phyloP scores from a whole-genome alignment of 2,888 invertebrate genomes.

The Coremacera marginata region DNA sequence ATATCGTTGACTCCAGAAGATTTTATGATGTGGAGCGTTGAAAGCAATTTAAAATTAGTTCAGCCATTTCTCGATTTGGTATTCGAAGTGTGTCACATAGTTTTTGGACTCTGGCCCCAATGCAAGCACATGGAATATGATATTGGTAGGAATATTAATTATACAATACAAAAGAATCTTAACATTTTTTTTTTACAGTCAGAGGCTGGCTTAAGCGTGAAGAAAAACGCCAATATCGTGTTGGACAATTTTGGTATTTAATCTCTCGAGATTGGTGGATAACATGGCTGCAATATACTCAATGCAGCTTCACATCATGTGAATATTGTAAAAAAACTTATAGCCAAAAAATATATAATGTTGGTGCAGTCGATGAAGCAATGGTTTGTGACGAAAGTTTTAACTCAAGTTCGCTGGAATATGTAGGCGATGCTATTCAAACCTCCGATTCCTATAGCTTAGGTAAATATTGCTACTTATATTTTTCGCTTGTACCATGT shows the following conservation, averaged over 20 bases:
- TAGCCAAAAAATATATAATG: conserved; percentile 54
- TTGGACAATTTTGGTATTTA: conserved; percentile 92
- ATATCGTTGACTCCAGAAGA: conserved; percentile 80
- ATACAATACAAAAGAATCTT: background rate
- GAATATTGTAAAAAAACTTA: conserved; percentile 68
- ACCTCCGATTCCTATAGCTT: conserved; percentile 71
- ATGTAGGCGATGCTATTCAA: conserved; percentile 75
- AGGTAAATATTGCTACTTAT: conserved; percentile 35
- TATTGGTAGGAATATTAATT: conserved; percentile 72
- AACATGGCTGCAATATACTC: conserved; percentile 81
- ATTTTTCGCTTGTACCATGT: background rate
- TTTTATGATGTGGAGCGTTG: conserved; percentile 89
- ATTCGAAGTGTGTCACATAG: conserved; percentile 88
- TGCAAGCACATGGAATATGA: conserved; percentile 86
- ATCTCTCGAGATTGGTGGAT: conserved; percentile 90
- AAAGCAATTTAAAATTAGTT: conserved; percentile 76
- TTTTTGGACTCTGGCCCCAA: conserved; percentile 84
- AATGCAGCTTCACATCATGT: conserved; percentile 68
- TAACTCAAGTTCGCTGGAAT: conserved; percentile 74
- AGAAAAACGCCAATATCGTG: conserved; percentile 79
- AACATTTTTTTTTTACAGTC: conserved; percentile 68
- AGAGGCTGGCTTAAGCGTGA: conserved; percentile 87
- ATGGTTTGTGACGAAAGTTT: conserved; percentile 79
- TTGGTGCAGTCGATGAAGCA: conserved; percentile 73
- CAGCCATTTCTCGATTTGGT: conserved; percentile 79